phyloP scores from a whole-genome alignment of 2,888 invertebrate species.

The Pheosia tremula region DNA sequence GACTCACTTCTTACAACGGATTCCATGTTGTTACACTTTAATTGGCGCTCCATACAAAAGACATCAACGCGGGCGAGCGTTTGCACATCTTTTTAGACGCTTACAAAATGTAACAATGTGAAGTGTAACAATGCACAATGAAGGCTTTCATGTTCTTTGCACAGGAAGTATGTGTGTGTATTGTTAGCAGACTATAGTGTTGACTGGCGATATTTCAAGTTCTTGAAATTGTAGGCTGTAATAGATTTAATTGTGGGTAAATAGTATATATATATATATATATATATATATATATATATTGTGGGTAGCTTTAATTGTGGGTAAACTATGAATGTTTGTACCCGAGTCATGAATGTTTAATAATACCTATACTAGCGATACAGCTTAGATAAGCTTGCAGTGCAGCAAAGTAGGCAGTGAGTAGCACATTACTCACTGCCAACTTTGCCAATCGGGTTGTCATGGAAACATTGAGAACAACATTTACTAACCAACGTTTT shows the following conservation, averaged over 20 bases:
- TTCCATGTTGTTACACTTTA: slow-evolving; percentile 10
- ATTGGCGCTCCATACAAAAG: slow-evolving; percentile 43
- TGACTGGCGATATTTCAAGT: slow-evolving; percentile 17
- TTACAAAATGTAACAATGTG: slow-evolving; percentile 37
- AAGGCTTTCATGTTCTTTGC: slow-evolving; percentile 42
- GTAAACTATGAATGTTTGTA: too few relatives aligned
- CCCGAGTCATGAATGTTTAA: too few relatives aligned
- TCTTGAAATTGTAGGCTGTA: slow-evolving; percentile 18
- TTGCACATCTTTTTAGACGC: slow-evolving; percentile 39
- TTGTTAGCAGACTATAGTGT: background rate
- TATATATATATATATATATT: too few relatives aligned
- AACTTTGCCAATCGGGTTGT: too few relatives aligned
- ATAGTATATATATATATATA: too few relatives aligned
- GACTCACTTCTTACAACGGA: slow-evolving; percentile 2
- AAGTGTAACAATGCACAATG: slow-evolving; percentile 53
- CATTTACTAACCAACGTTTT: slow-evolving; percentile 9
- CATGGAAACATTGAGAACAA: background rate
- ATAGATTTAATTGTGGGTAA: slow-evolving; percentile 10
- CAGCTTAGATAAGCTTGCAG: too few relatives aligned
- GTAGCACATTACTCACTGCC: too few relatives aligned
- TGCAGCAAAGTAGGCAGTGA: too few relatives aligned
- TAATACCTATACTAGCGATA: too few relatives aligned
- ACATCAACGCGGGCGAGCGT: slow-evolving; percentile 46
- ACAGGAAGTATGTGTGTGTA: slow-evolving; percentile 42
- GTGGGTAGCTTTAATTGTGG: too few relatives aligned